Percentiles rank a stretch among this genome's conserved stretches.
Conservation (phyloP, 2,113 vertebrate genomes). For the Pelecanus crispus region DNA sequence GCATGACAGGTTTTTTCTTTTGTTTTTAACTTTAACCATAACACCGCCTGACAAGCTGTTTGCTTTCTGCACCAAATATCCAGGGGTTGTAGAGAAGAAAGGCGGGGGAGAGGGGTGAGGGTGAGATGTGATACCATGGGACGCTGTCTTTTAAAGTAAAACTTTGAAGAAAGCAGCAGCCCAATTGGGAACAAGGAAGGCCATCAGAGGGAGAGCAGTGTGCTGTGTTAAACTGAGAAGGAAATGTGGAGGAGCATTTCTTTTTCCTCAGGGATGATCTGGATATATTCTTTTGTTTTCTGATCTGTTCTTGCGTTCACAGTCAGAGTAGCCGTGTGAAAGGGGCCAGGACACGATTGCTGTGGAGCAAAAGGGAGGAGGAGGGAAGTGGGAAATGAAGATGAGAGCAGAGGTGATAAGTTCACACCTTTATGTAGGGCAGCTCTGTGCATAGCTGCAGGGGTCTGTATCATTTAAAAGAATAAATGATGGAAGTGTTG, state of each 20-base stretch:
- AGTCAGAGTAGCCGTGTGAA: conserved; percentile 10
- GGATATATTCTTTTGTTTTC: conserved; percentile 40
- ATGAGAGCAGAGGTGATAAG: conserved; percentile 54
- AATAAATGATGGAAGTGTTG: neutral
- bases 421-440: conserved; percentile 61
- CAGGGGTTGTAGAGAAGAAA: conserved; percentile 1
- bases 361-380: conserved; percentile 8
- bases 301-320: conserved; percentile 34
- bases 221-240: neutral
- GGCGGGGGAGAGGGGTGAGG: neutral
- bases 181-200: conserved; percentile 32
- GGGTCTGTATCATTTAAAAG: neutral
- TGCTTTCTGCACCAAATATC: conserved; percentile 22
- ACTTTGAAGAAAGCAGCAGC: conserved; percentile 19
- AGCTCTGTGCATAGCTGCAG: conserved; percentile 31
- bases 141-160: conserved; percentile 18
- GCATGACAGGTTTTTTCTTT: conserved; percentile 23
- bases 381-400: conserved; percentile 42
- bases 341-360: neutral
- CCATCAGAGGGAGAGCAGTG: neutral
- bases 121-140: neutral
- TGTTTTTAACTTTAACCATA: conserved; percentile 19
- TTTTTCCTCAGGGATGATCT: neutral
- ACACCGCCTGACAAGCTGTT: conserved; percentile 37
- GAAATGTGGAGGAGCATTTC: neutral